Conservation (phyloP, 2,888 invertebrate genomes). For the Malthinus flaveolus region DNA sequence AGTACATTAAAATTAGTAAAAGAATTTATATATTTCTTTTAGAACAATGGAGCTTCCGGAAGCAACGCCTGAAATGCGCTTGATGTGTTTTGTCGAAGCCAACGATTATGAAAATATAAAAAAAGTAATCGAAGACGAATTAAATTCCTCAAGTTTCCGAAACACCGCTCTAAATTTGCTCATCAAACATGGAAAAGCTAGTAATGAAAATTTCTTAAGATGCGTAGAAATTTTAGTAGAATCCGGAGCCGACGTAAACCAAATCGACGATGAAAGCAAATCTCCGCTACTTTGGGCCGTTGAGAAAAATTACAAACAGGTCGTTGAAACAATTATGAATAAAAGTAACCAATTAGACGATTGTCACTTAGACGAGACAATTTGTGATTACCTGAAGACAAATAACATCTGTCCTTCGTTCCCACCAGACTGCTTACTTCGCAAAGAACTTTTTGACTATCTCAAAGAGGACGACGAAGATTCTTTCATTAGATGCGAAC, state of each 20-base stretch:
- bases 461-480: constrained; percentile 38
- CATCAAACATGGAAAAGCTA: constrained; percentile 46
- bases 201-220: constrained; percentile 50
- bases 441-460: constrained; percentile 21
- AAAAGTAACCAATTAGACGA: constrained; percentile 58
- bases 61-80: too few relatives aligned
- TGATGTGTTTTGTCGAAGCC: too few relatives aligned
- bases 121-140: constrained; percentile 14
- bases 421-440: constrained; percentile 27
- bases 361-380: constrained; percentile 59
- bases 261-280: constrained; percentile 51
- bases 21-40: too few relatives aligned
- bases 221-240: constrained; percentile 60
- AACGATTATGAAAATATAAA: too few relatives aligned
- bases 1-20: too few relatives aligned
- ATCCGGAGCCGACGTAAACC: constrained; percentile 60
- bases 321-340: constrained; percentile 60
- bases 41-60: too few relatives aligned
- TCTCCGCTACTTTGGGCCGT: constrained; percentile 62
- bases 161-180: constrained; percentile 48
- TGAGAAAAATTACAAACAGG: constrained; percentile 59
- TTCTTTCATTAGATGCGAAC: constrained; percentile 35
- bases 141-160: constrained; percentile 37
- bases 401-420: constrained; percentile 32
- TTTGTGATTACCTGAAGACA: constrained; percentile 55